Conservation (phyloP, 2,797 vertebrate genomes). For the Sylvilagus floridanus region DNA sequence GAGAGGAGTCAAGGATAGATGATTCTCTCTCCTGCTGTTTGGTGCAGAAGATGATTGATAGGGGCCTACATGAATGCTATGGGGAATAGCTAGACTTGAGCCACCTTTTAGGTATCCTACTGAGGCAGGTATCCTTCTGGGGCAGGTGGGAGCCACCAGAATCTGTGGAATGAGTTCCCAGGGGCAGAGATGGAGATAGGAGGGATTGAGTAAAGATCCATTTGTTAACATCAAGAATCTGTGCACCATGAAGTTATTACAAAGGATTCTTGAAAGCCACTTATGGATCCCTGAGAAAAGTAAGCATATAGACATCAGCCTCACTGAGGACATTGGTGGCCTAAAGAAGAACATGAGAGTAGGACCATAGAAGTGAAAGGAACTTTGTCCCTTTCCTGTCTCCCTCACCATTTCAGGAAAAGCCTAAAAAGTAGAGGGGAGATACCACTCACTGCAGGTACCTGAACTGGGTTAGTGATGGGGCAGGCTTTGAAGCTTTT, state of each 20-base stretch:
- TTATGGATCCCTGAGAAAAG: neutral
- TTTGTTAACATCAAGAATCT: neutral
- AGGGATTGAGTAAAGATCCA: neutral
- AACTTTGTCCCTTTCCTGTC: neutral
- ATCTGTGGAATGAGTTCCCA: neutral
- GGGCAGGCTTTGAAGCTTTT: no score
- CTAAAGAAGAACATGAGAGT: neutral
- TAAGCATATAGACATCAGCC: rapidly evolving
- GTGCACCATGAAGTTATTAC: neutral
- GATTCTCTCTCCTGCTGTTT: neutral
- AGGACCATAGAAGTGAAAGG: no score
- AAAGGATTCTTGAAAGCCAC: neutral
- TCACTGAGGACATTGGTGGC: neutral
- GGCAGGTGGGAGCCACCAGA: neutral
- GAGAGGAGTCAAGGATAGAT: neutral
- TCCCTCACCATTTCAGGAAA: neutral
- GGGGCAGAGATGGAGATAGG: neutral
- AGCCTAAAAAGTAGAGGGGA: neutral
- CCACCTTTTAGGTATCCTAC: neutral
- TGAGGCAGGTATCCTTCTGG: neutral
- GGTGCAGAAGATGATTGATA: neutral
- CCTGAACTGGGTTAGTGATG: neutral
- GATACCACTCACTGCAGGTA: neutral
- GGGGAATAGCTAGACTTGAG: neutral
- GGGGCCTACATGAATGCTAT: neutral